These are phyloP conservation scores for Tipula helvola DNA, from an alignment of 2,888 invertebrate genomes.

Conservation along the genomic window DNA sequence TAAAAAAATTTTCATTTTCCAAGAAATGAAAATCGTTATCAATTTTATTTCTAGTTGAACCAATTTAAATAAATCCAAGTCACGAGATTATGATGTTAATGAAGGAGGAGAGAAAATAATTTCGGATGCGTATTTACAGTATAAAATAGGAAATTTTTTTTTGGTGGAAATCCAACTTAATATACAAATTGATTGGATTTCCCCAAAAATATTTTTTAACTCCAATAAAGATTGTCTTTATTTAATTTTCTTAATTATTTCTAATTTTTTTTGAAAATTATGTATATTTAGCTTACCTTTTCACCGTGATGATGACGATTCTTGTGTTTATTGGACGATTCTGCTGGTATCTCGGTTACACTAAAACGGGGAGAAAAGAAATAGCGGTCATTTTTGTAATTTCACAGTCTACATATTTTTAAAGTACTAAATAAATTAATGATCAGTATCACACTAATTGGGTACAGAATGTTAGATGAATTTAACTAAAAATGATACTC, in stretches of 20 bases:
- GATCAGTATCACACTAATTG: no score
- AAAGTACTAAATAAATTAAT: no score
- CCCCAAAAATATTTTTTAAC: no score
- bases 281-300: not conserved
- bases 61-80: not conserved
- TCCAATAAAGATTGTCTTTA: not conserved
- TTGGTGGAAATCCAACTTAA: not conserved
- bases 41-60: not conserved
- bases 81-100: not conserved
- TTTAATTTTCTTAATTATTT: not conserved
- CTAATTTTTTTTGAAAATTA: not conserved
- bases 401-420: not conserved
- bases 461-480: no score
- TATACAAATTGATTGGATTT: not conserved
- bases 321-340: not conserved
- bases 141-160: not conserved
- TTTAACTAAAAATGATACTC: no score
- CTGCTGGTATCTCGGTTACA: not conserved
- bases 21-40: not conserved
- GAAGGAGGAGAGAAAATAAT: not conserved
- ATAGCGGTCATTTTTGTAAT: not conserved
- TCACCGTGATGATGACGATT: not conserved
- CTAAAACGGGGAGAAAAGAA: not conserved
- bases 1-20: not conserved
- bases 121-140: not conserved